Evolutionary conservation across 2,113 vertebrate genomes (phyloP).

Genomic region (Dicaeum eximium): DNA sequence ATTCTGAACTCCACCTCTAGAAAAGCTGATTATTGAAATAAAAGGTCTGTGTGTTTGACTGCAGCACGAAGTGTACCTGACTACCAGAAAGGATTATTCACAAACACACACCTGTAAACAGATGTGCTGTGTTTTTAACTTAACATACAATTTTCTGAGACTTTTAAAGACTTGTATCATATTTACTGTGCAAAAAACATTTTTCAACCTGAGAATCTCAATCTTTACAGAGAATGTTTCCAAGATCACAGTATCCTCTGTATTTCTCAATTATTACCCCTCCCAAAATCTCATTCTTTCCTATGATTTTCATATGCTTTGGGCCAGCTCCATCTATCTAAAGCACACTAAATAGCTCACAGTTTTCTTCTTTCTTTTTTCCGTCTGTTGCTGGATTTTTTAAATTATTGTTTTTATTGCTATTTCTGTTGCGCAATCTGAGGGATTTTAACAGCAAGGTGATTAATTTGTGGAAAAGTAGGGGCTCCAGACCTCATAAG

Average conservation of each 20-base stretch:
- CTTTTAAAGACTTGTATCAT: not conserved
- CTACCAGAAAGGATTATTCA: not conserved
- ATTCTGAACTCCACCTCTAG: not conserved
- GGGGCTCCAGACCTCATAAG: not conserved
- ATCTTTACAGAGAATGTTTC: not conserved
- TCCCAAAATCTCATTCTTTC: not conserved
- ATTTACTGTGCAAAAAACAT: not conserved
- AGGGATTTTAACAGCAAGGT: conserved; percentile 8
- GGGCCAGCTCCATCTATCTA: not conserved
- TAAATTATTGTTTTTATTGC: not conserved
- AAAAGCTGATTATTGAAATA: not conserved
- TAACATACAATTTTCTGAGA: not conserved
- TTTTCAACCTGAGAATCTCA: conserved; percentile 41
- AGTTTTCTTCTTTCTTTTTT: not conserved
- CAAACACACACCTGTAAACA: not conserved
- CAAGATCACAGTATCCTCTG: not conserved
- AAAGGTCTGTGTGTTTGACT: not conserved
- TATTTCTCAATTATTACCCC: not conserved
- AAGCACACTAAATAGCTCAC: not conserved
- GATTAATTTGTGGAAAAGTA: not conserved
- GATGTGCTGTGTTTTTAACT: not conserved
- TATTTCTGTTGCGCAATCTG: not conserved
- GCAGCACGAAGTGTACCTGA: not conserved
- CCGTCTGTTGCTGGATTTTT: not conserved
- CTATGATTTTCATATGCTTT: not conserved